Percentiles rank a stretch among this genome's conserved stretches.
Conservation (phyloP, 2,888 invertebrate species). For the Drosophila aldrichi region DNA sequence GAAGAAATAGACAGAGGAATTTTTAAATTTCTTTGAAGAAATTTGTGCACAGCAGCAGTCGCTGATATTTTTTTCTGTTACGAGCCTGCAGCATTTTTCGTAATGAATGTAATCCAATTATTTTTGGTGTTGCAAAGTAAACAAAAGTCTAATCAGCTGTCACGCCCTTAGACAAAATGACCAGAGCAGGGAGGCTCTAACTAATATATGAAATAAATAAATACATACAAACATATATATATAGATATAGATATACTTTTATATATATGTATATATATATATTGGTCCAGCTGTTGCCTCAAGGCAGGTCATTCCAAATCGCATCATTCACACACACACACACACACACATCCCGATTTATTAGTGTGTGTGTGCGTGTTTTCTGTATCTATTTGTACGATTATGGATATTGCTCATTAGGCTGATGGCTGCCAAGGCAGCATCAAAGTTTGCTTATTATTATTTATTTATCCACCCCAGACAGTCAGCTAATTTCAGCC, state of each 20-base stretch:
- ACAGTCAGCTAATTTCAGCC: constrained; percentile 41
- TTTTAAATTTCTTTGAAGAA: too few species aligned
- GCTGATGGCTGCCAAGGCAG: constrained; percentile 32
- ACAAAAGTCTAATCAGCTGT: constrained; percentile 5
- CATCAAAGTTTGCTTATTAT: constrained; percentile 35
- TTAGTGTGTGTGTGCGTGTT: neutral
- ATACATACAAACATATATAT: neutral
- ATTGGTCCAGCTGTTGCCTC: constrained; percentile 41
- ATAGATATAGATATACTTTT: neutral
- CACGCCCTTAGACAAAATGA: neutral
- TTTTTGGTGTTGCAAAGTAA: neutral
- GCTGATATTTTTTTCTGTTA: neutral
- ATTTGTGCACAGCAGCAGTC: too few species aligned
- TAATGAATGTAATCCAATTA: neutral
- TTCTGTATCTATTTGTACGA: constrained; percentile 22
- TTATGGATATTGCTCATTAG: constrained; percentile 54
- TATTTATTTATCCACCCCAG: constrained; percentile 42
- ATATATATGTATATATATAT: neutral
- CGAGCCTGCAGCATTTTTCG: neutral
- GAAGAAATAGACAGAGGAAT: too few species aligned
- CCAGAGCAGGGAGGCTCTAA: neutral
- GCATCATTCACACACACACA: constrained; percentile 29
- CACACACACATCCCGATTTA: constrained; percentile 27
- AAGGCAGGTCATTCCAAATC: constrained; percentile 27
- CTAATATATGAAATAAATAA: neutral